These are phyloP conservation scores for Ips nitidus DNA, from an alignment of 1,140 invertebrate species.

Conservation along the genomic window DNA sequence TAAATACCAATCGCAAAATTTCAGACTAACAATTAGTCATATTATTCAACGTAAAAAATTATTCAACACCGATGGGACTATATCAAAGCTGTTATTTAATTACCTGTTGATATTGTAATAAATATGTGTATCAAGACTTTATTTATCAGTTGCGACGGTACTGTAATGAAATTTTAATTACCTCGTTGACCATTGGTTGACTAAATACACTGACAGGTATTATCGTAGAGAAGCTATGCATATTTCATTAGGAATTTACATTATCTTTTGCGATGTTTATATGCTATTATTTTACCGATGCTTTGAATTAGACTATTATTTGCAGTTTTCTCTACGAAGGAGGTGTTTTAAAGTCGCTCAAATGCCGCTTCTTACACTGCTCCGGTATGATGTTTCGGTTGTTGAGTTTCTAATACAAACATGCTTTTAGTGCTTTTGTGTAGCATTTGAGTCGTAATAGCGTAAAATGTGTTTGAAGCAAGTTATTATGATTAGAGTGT, in stretches of 20 bases:
- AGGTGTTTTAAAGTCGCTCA: background rate
- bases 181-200: background rate
- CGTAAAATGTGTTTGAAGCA: background rate
- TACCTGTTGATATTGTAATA: background rate
- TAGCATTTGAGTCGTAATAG: too few relatives aligned
- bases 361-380: slow-evolving; percentile 7
- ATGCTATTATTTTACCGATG: slow-evolving; percentile 14
- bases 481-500: background rate
- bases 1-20: too few relatives aligned
- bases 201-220: slow-evolving; percentile 16
- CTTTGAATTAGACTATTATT: slow-evolving; percentile 11
- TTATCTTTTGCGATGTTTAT: slow-evolving; percentile 31
- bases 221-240: slow-evolving; percentile 24
- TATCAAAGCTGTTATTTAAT: too few relatives aligned
- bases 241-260: slow-evolving; percentile 31
- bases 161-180: slow-evolving; percentile 19
- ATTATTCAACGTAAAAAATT: too few relatives aligned
- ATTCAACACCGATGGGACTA: too few relatives aligned
- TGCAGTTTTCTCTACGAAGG: background rate
- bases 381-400: slow-evolving; percentile 4
- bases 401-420: background rate
- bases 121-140: slow-evolving; percentile 7
- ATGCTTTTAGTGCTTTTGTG: too few relatives aligned
- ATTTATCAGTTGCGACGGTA: slow-evolving; percentile 7
- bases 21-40: too few relatives aligned